phyloP scores from a whole-genome alignment of 1,140 invertebrate species.

The Scaptomyza pallida region DNA sequence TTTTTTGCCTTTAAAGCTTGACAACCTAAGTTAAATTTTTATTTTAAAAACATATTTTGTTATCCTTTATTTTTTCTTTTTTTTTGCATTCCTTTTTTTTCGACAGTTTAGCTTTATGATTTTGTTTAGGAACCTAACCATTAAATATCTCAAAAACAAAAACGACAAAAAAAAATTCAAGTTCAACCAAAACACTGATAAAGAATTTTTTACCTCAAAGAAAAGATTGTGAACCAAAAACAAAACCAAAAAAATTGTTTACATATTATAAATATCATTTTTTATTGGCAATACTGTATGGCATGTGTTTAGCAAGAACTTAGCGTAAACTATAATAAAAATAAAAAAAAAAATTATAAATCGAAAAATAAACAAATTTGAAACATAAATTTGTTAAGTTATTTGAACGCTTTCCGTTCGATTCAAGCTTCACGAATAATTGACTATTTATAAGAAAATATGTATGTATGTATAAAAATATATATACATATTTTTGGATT shows the following conservation, averaged over 20 bases:
- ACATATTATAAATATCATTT: constrained; percentile 2
- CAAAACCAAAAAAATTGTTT: neutral
- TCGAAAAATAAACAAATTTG: no score
- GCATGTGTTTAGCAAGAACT: constrained; percentile 9
- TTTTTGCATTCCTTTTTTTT: constrained; percentile 15
- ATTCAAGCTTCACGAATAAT: constrained; percentile 13
- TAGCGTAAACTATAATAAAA: constrained; percentile 1
- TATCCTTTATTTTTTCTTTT: neutral
- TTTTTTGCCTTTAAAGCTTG: constrained; percentile 21
- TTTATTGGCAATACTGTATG: constrained; percentile 25
- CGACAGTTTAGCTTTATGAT: constrained; percentile 39
- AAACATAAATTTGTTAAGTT: constrained; percentile 14
- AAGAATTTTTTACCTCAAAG: constrained; percentile 19
- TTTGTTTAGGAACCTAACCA: constrained; percentile 38
- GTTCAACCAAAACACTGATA: constrained; percentile 13
- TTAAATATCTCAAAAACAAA: neutral
- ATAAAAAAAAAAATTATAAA: constrained; percentile 13
- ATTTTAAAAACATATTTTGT: neutral
- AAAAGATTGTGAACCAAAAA: neutral
- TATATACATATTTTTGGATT: no score
- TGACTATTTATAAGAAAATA: constrained; percentile 3
- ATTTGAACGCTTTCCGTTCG: constrained; percentile 5
- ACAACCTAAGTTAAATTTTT: constrained; percentile 27
- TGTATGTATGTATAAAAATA: neutral
- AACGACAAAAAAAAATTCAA: neutral